These are phyloP conservation scores for Eubasilissa splendida DNA, from an alignment of 2,888 invertebrate species.

Conservation along the genomic window DNA sequence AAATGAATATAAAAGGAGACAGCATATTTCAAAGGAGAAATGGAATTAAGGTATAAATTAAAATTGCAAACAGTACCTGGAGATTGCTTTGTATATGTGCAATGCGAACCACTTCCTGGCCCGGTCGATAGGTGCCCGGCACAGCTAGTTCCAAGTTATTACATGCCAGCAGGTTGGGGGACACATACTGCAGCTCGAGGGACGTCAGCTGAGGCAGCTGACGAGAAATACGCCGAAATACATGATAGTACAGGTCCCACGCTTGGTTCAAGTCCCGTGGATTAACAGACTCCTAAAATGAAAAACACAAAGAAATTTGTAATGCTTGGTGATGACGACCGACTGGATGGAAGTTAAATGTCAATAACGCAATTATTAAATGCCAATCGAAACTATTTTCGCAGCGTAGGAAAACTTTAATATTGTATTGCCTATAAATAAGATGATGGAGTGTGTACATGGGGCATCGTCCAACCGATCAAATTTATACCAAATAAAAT, in stretches of 20 bases:
- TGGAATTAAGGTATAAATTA: too few species aligned
- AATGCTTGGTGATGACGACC: too few species aligned
- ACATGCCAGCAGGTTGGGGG: slow-evolving; percentile 90
- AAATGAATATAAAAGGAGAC: too few species aligned
- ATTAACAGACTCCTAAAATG: slow-evolving; percentile 41
- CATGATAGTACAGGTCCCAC: slow-evolving; percentile 99
- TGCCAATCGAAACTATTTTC: too few species aligned
- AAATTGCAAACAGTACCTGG: slow-evolving; percentile 71
- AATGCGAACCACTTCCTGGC: slow-evolving; percentile 90
- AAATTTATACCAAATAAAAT: too few species aligned
- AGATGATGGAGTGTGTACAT: too few species aligned
- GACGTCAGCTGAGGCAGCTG: slow-evolving; percentile 94
- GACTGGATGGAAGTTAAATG: not conserved
- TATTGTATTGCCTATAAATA: too few species aligned
- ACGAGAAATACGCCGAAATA: slow-evolving; percentile 95
- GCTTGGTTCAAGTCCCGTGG: slow-evolving; percentile 94
- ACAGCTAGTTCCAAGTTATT: slow-evolving; percentile 96
- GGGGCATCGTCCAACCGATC: too few species aligned
- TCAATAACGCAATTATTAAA: not conserved
- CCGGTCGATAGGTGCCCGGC: slow-evolving; percentile 97
- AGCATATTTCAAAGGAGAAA: too few species aligned
- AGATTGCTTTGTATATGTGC: slow-evolving; percentile 91
- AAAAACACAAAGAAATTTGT: slow-evolving; percentile 14
- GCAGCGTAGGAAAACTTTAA: too few species aligned
- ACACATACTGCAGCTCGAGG: slow-evolving; percentile 95